A percentile compares a stretch with the other conserved stretches of the same genome.
Evolutionary conservation across 2,888 invertebrate species (phyloP).

Genomic region (Strigamia crassipes): DNA sequence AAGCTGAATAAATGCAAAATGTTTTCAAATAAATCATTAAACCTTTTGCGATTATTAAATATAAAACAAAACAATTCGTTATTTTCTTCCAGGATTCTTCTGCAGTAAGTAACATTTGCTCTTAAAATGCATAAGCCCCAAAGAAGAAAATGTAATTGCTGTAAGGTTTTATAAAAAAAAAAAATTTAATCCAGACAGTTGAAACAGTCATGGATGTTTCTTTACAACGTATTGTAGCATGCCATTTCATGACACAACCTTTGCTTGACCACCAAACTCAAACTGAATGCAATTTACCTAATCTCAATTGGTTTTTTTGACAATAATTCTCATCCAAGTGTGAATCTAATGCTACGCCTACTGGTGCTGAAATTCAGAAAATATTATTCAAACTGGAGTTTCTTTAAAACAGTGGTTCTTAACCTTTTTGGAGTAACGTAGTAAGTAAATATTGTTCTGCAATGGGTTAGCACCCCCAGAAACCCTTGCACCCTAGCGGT

Average conservation of each 20-base stretch:
- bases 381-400: no score
- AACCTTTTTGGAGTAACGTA: no score
- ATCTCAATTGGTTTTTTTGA: background rate
- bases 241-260: background rate
- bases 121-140: constrained; percentile 26
- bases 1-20: background rate
- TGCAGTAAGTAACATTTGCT: constrained; percentile 48
- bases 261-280: constrained; percentile 1
- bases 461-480: no score
- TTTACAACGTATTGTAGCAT: background rate
- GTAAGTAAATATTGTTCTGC: no score
- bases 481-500: no score
- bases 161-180: background rate
- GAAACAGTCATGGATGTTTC: constrained; percentile 8
- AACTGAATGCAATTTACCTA: background rate
- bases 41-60: background rate
- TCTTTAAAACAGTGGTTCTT: background rate
- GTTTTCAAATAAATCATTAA: background rate
- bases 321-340: background rate
- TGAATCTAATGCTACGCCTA: background rate
- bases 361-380: no score
- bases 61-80: constrained; percentile 34
- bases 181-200: background rate
- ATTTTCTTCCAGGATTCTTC: constrained; percentile 53
- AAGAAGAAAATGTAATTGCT: constrained; percentile 27